A percentile compares a stretch with the other conserved stretches of the same genome.
phyloP scores from a whole-genome alignment of 2,888 invertebrate genomes.

The Pseudococcus viburni region DNA sequence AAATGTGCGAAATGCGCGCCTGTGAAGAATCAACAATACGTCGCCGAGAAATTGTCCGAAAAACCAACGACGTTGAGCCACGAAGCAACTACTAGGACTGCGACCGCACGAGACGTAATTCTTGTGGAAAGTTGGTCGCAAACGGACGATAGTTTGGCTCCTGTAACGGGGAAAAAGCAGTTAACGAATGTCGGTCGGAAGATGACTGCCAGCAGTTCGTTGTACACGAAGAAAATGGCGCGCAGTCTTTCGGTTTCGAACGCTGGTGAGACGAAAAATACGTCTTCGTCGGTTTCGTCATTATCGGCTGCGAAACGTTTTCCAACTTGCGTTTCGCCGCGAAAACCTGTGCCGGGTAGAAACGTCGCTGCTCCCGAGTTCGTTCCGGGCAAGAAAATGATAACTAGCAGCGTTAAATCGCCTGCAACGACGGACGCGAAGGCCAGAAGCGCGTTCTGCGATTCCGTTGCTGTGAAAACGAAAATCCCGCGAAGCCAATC shows the following conservation, averaged over 20 bases:
- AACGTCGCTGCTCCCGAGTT: conserved; percentile 68
- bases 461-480: background rate
- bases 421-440: background rate
- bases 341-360: conserved; percentile 67
- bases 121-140: conserved; percentile 10
- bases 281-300: background rate
- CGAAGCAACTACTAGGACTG: too few species aligned
- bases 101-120: too few species aligned
- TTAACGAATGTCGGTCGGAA: conserved; percentile 9
- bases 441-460: background rate
- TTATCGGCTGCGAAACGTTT: conserved; percentile 4
- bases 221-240: background rate
- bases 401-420: background rate
- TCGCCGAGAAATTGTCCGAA: background rate
- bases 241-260: conserved; percentile 18
- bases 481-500: conserved; percentile 49
- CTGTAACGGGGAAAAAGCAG: conserved; percentile 26
- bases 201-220: background rate
- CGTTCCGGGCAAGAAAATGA: conserved; percentile 62
- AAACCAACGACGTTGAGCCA: background rate
- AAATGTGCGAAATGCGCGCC: background rate
- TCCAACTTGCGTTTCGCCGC: conserved; percentile 13
- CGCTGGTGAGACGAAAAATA: background rate
- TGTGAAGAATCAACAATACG: background rate
- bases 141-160: conserved; percentile 14